Percentiles rank a stretch among this genome's conserved stretches.
Conservation (phyloP, 2,113 vertebrate species). For the Syngnathus floridae region DNA sequence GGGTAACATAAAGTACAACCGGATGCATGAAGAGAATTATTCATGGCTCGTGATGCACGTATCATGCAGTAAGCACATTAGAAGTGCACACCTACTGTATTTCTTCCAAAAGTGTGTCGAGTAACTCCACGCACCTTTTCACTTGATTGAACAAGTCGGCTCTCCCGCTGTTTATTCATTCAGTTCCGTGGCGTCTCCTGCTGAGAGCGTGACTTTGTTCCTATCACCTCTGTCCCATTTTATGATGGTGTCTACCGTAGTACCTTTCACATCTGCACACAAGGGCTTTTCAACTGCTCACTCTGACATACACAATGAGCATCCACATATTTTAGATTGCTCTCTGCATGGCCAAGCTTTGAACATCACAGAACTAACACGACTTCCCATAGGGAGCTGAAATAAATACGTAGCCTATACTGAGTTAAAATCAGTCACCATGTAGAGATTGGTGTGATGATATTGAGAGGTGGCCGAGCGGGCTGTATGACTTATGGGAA, state of each 20-base stretch:
- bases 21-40: slow-evolving; percentile 4
- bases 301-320: not conserved
- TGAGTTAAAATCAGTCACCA: slow-evolving; percentile 47
- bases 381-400: slow-evolving; percentile 36
- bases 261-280: slow-evolving; percentile 25
- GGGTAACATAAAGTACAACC: not conserved
- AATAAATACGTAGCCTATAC: slow-evolving; percentile 31
- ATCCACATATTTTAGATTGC: slow-evolving; percentile 29
- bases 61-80: not conserved
- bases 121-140: slow-evolving; percentile 21
- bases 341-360: slow-evolving; percentile 38
- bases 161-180: slow-evolving; percentile 41
- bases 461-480: slow-evolving; percentile 32
- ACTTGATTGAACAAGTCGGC: slow-evolving; percentile 25
- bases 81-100: slow-evolving; percentile 6
- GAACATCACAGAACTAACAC: slow-evolving; percentile 51
- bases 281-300: not conserved
- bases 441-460: slow-evolving; percentile 37
- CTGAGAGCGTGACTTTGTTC: slow-evolving; percentile 22
- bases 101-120: slow-evolving; percentile 5
- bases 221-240: slow-evolving; percentile 28
- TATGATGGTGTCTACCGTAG: slow-evolving; percentile 24
- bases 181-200: slow-evolving; percentile 9
- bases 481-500: slow-evolving; percentile 44
- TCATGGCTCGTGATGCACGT: not conserved